These are phyloP conservation scores for Acrossocheilus fasciatus DNA, from an alignment of 2,797 vertebrate genomes.

Conservation along the genomic window DNA sequence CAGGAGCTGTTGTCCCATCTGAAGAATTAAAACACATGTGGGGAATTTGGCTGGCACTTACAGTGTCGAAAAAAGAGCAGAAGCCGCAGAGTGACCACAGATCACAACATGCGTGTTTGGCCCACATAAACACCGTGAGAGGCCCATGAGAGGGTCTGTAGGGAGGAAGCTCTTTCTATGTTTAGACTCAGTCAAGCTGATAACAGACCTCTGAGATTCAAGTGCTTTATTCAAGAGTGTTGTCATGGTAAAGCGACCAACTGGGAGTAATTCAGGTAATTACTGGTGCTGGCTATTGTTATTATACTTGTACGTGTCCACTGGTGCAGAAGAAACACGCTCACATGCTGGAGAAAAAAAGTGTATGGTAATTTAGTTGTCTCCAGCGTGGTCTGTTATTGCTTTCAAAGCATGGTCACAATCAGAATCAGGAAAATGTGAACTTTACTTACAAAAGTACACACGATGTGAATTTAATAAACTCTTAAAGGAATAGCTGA, in stretches of 20 bases:
- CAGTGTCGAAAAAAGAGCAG: slow-evolving; percentile 32
- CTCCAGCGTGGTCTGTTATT: neutral
- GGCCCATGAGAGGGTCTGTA: slow-evolving; percentile 24
- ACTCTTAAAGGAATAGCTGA: neutral
- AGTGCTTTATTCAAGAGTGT: neutral
- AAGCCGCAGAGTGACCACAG: slow-evolving; percentile 41
- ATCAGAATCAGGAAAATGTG: neutral
- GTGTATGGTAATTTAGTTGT: neutral
- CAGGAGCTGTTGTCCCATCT: slow-evolving; percentile 53
- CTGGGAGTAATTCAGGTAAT: slow-evolving; percentile 4
- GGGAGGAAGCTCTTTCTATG: slow-evolving; percentile 30
- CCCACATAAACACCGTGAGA: slow-evolving; percentile 28
- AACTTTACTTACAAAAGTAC: neutral
- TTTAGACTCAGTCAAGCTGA: slow-evolving; percentile 27
- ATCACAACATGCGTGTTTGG: slow-evolving; percentile 7
- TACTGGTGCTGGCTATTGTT: neutral
- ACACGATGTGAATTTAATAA: neutral
- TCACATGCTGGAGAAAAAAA: neutral
- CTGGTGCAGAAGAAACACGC: neutral
- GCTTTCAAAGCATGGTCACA: neutral
- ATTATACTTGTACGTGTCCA: neutral
- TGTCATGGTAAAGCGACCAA: neutral
- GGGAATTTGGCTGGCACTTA: slow-evolving; percentile 50
- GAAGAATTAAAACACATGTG: slow-evolving; percentile 57
- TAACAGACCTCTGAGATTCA: slow-evolving; percentile 20